phyloP scores from a whole-genome alignment of 2,797 vertebrate genomes.

The Pseudochaenichthys georgianus region DNA sequence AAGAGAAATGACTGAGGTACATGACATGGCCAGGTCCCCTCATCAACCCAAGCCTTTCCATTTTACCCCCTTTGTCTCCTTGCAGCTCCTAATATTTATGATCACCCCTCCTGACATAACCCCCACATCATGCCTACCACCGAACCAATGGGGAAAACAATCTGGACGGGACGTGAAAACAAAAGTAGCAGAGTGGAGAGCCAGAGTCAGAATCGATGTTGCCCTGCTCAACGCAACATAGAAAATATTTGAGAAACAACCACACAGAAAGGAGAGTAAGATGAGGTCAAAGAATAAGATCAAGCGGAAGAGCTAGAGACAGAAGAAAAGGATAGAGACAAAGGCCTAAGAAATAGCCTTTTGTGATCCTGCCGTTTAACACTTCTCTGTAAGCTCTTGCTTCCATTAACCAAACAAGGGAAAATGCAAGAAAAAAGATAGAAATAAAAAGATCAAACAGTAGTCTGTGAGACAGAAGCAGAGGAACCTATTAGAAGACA shows the following conservation, averaged over 20 bases:
- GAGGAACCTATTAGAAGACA: conserved; percentile 50
- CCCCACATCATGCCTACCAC: conserved; percentile 73
- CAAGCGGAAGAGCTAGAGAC: conserved; percentile 37
- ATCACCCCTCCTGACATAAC: conserved; percentile 88
- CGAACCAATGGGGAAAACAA: conserved; percentile 51
- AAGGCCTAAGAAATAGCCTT: conserved; percentile 49
- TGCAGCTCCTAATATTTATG: conserved; percentile 91
- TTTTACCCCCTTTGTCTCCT: conserved; percentile 91
- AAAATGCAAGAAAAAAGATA: conserved; percentile 46
- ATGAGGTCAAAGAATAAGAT: conserved; percentile 38
- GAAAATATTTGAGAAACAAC: conserved; percentile 69
- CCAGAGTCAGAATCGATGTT: conserved; percentile 66
- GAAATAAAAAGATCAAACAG: conserved; percentile 62
- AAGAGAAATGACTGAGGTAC: conserved; percentile 97
- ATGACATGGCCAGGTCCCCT: conserved; percentile 93
- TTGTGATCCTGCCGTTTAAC: conserved; percentile 55
- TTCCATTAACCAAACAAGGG: conserved; percentile 56
- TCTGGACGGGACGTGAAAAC: conserved; percentile 73
- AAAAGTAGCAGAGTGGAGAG: conserved; percentile 58
- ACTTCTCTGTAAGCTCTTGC: conserved; percentile 38
- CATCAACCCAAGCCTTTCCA: conserved; percentile 90
- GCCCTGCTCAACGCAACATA: conserved; percentile 62
- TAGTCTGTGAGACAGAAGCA: conserved; percentile 39
- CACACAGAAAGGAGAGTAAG: conserved; percentile 27
- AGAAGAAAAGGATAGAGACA: conserved; percentile 53